Percentiles rank a stretch among this genome's conserved stretches.
Evolutionary conservation across 2,888 invertebrate species (phyloP).

Genomic region (Drosophila rubida): DNA sequence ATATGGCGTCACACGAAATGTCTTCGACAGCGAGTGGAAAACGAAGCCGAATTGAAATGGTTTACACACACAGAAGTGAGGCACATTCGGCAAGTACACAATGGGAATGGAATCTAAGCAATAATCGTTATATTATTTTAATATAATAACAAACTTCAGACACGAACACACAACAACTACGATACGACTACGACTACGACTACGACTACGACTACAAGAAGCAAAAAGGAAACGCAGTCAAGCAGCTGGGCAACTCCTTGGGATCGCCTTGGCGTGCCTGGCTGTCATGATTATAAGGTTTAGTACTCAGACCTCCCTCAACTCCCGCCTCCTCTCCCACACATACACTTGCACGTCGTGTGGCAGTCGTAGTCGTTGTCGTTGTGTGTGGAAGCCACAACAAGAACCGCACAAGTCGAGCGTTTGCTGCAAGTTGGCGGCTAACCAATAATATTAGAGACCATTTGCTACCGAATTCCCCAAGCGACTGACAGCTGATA

Average conservation of each 20-base stretch:
- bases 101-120: slow-evolving; percentile 28
- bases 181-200: not conserved
- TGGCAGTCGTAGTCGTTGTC: not conserved
- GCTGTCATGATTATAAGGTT: slow-evolving; percentile 57
- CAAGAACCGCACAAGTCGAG: slow-evolving; percentile 1
- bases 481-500: not conserved
- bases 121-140: slow-evolving; percentile 71
- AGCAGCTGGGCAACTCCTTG: slow-evolving; percentile 37
- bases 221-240: slow-evolving; percentile 16
- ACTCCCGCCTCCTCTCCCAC: not conserved
- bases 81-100: not conserved
- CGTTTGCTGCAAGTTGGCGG: slow-evolving; percentile 1
- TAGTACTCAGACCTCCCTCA: slow-evolving; percentile 26
- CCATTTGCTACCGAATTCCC: not conserved
- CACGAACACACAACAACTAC: slow-evolving; percentile 43
- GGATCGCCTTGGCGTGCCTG: slow-evolving; percentile 53
- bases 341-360: not conserved
- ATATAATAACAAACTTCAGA: slow-evolving; percentile 70
- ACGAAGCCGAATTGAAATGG: slow-evolving; percentile 54
- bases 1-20: slow-evolving; percentile 74
- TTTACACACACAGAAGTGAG: slow-evolving; percentile 57
- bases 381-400: not conserved
- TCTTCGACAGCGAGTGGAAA: slow-evolving; percentile 45
- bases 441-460: not conserved
- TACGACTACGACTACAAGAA: not conserved